Evolutionary conservation across 2,797 vertebrate genomes (phyloP), one percentile per base, ranked within the genome.

Genomic region (Peromyscus attwateri): DNA sequence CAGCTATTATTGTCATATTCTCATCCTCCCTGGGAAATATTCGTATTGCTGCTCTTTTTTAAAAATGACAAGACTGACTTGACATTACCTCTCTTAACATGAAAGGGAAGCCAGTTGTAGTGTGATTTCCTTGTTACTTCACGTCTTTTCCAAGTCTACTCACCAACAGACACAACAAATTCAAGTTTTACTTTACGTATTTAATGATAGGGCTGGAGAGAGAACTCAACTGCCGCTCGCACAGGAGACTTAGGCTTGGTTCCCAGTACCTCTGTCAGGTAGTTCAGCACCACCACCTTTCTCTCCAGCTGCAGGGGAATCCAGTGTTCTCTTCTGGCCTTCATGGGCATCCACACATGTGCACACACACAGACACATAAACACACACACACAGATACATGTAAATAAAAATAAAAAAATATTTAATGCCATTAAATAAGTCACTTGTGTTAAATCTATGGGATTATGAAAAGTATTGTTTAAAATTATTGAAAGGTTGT

Each of bases 381-480:
- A 46, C 10, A 52, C 49, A 52, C 43, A 34, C 19, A 84, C 21
- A 60, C 6, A 57, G 10, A 84, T 3, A 66, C 3, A 68, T 12
- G 17, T 66, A 68, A 43, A 64, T 84, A 62, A 31, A 66, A 83
- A 64, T 64, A 84, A 84, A 46, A 81, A 88, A 88, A 31, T 80
- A 89, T 64, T 88, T 91, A 87, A 95, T 68, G 88, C 91, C 29
- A 84, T 94, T 95, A 84, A 82, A 64, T 52, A 94, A 92, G 66
- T n/a, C 29, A 87, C 77, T 91, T 87, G 6, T 88, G n/a, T 84
- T 94, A 60, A 96, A 85, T 92, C 19, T 95, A 8, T 93, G 87
- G 76, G 21, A 73, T 96, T 62, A 81, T 46, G 43, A 43, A 96
- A 94, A 80, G 34, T 66, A 96, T 62, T 37, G 25, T 81, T 81